Base-by-base conservation (phyloP, 2,797 vertebrate species). In the Atherinosoma microstoma region DNA sequence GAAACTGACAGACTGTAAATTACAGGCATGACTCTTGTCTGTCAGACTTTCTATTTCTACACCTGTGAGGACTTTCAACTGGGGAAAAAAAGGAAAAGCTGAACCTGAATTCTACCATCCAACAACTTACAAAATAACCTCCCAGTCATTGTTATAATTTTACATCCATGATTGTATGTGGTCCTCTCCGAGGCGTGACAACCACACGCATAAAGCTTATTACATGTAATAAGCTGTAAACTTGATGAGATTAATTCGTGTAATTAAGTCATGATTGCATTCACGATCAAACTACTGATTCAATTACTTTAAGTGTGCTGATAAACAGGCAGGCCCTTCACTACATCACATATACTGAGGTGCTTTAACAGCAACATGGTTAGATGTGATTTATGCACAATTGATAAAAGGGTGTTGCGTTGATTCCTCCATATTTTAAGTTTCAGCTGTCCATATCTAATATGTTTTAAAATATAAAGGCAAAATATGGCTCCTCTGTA, bases 1-100 rank as follows among this genome's bases (percentile, higher is more conserved):
- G 80, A 89, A 87, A 87, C 83, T 79, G 63, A 66, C 77, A 70
- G n/a, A 58, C 53, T 53, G 72, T 54, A 40, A 67, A 82, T 57
- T 36, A 24, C 64, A 70, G 42, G 38, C 64, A 20, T 38, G 53
- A 72, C 64, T 62, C 58, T 67, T 34, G n/a, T n/a, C 6, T 45
- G 6, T n/a, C 20, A n/a, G 45, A 22, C 61, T 38, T 64, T 38
- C 20, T 38, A 10, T 35, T n/a, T 3, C 53, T 35, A 34, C 61
- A 67, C 12, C 30, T 35, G 8, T 15, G 4, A 47, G 20, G 40
- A 49, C 10, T 36, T 63, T 51, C 16, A 15, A 47, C n/a, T 9
- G 22, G 29, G 2, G 13, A 34, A n/a, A 34, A n/a, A 62, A 42
- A 53, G 22, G 3, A 60, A 47, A 49, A 15, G 16, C 13, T 11